Base-by-base conservation (phyloP, 2,888 invertebrate genomes). In the Leptinotarsa juncta region DNA sequence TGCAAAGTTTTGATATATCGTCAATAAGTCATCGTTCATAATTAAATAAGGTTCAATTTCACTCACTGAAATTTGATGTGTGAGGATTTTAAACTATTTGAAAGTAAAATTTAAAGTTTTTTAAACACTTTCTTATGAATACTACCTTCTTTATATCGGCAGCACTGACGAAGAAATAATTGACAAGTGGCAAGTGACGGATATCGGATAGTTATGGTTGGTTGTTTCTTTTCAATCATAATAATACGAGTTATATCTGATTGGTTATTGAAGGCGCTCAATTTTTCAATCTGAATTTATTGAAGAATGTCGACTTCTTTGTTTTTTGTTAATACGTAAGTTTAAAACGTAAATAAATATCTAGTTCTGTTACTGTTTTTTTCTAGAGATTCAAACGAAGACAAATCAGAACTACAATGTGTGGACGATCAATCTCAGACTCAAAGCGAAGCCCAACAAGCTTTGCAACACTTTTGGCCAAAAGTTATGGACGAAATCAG, bases 391-490 rank as follows among this genome's bases (percentile, higher is more conserved):
- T 80, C 77, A 15, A 79, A 77, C 42, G 87, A 87, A 71, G 86
- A 85, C 4, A 87, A 88, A 77, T 73, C 82, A 50, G 87, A 87
- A 73, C 70, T 81, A 50, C 83, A 82, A 80, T 82, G 82, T 73
- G 82, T 83, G 51, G 87, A 88, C 72, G 87, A 87, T 73, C 84
- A 84, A 71, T 83, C 84, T 15, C 89, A 90, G 72, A 88, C 89
- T 42, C 89, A 87, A 81, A 90, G 90, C 4, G 94, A 95, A 82
- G 94, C 95, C 16, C 92, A 92, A 80, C 91, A 91, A 79, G 92
- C 93, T 1, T 89, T 96, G 68, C 91, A 93, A 76, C 92, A 92
- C 76, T 97, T 97, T 87, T 97, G 97, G 97, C 91, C 92, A 0
- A 94, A 93, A 84, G 93, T 94, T 75, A 91, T 93, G 76, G 94